Base-by-base conservation (phyloP, 2,888 invertebrate genomes). In the Temnothorax rugatulus region DNA sequence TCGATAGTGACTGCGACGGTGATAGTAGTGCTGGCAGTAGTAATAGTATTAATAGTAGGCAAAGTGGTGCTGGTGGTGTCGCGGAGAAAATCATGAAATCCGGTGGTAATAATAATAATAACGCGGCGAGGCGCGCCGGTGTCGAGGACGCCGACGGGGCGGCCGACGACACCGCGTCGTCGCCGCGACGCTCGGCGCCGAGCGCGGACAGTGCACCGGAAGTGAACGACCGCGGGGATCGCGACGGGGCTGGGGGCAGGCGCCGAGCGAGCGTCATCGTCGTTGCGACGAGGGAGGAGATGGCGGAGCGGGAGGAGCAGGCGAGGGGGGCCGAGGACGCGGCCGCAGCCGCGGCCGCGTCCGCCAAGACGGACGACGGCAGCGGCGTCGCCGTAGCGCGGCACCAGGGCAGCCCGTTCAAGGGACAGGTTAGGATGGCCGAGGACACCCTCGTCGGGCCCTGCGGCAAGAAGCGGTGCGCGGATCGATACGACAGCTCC, bases 401-500 rank as follows among this genome's bases (percentile, higher is more conserved):
- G 89, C 91, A 92, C 86, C 90, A 89, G 86, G 89, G 89, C 86
- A 92, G 90, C 86, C 90, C 92, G 86, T 93, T 92, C 88, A 92
- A 94, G 91, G 93, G 93, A 91, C 93, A 93, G 91, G 92, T 94
- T 88, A 92, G 92, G 88, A 92, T 82, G 85, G 92, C 93, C 85
- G 93, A 94, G 89, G 94, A 93, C 89, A 93, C 92, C 90, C 91
- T 93, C 86, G 91, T 92, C 84, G 94, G 94, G 84, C 92, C 94
- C 91, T 97, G 96, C 94, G 96, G 97, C 95, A 97, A 97, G 95
- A 98, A 97, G 96, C 96, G 98, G 95, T 98, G 98, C 95, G 96
- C 97, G 95, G 98, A 98, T 96, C 97, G 98, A 96, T 98, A 98
- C 96, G 98, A 98, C 96, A 98, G 98, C 95, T 98, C 98, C 93